phyloP scores from a whole-genome alignment of 2,797 vertebrate species.

The Odontamblyopus lacepedii region DNA sequence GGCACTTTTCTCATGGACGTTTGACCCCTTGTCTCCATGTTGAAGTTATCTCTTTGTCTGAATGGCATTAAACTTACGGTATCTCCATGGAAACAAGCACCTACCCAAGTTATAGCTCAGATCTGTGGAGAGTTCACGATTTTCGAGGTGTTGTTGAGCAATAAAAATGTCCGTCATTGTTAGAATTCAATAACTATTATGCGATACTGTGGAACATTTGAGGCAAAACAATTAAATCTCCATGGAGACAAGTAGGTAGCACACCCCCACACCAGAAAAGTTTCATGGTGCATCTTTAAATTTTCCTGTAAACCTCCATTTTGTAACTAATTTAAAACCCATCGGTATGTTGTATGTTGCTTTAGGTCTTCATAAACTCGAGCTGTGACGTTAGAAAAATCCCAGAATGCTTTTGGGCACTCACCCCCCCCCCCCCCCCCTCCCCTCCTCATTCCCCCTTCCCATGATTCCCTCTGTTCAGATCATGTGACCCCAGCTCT shows the following conservation, averaged over 20 bases:
- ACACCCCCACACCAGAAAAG: too few species aligned
- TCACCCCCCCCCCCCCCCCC: not conserved
- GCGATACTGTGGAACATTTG: not conserved
- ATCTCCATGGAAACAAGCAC: too few species aligned
- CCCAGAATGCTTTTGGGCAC: constrained; percentile 30
- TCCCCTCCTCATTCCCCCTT: constrained; percentile 11
- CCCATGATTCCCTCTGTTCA: constrained; percentile 48
- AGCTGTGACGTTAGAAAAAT: not conserved
- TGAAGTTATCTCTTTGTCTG: not conserved
- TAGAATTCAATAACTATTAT: too few species aligned
- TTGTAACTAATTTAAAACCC: not conserved
- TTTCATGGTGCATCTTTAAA: too few species aligned
- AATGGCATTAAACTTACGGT: too few species aligned
- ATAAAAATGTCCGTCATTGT: too few species aligned
- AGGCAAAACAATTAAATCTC: too few species aligned
- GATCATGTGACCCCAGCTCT: constrained; percentile 40
- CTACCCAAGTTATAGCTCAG: too few species aligned
- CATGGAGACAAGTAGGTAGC: too few species aligned
- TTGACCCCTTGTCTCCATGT: not conserved
- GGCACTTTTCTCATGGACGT: too few species aligned
- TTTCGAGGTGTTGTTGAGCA: too few species aligned
- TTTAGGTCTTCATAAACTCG: not conserved
- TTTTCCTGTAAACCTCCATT: not conserved
- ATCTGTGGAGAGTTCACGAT: too few species aligned
- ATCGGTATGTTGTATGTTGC: not conserved